Percentiles rank a stretch among this genome's conserved stretches.
Evolutionary conservation across 2,113 vertebrate species (phyloP).

Genomic region (Vimba vimba): DNA sequence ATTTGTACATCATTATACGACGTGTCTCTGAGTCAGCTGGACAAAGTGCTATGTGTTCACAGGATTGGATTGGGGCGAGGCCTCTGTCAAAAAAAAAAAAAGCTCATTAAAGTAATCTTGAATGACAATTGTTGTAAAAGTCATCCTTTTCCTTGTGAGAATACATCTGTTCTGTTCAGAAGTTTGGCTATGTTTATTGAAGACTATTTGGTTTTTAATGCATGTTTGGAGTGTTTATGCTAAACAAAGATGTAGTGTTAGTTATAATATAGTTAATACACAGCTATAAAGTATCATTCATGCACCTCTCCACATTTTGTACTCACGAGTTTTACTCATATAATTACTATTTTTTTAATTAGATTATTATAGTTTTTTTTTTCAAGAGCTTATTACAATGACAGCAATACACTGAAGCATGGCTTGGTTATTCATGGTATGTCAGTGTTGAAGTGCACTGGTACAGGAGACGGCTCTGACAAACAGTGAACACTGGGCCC

Average conservation of each 20-base stretch:
- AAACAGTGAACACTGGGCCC: constrained; percentile 51
- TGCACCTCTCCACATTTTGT: neutral
- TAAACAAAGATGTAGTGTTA: neutral
- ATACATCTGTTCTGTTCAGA: neutral
- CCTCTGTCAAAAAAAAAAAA: constrained; percentile 52
- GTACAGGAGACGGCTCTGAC: constrained; percentile 50
- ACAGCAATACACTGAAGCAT: neutral
- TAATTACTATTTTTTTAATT: too few species aligned
- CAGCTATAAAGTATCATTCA: neutral
- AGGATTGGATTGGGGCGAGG: constrained; percentile 36
- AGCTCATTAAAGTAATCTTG: constrained; percentile 57
- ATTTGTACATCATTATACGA: constrained; percentile 52
- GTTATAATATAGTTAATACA: neutral
- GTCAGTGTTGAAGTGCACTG: constrained; percentile 10
- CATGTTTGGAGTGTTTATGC: neutral
- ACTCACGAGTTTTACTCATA: too few species aligned
- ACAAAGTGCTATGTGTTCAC: constrained; percentile 49
- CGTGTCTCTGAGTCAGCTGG: constrained; percentile 50
- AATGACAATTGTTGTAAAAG: constrained; percentile 40
- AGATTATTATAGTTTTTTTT: neutral
- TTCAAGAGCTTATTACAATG: neutral
- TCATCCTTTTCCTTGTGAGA: constrained; percentile 34
- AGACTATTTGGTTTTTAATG: neutral
- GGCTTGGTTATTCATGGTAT: neutral
- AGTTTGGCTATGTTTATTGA: neutral